Conservation (phyloP, 2,113 vertebrate genomes). For the Emydura subglobosa region DNA sequence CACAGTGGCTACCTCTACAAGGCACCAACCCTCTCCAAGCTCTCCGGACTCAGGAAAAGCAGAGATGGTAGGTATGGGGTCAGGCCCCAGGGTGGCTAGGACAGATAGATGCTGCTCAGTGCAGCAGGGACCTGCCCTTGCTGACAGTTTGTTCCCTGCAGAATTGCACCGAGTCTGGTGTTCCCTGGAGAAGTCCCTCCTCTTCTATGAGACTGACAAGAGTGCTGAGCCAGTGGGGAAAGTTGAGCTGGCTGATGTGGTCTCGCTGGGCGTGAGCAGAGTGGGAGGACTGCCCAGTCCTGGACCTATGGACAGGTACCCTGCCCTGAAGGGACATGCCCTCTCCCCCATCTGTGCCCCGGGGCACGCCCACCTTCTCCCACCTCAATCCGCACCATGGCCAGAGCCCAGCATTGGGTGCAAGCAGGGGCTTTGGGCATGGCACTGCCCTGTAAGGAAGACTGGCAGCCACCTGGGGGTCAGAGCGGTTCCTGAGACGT, state of each 20-base stretch:
- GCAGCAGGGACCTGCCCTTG: fast-evolving
- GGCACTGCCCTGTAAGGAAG: background rate
- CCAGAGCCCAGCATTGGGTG: background rate
- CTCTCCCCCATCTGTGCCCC: background rate
- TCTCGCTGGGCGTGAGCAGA: constrained; percentile 87
- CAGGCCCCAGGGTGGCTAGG: background rate
- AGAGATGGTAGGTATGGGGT: constrained; percentile 81
- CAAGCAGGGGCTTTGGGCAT: background rate
- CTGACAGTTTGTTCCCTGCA: background rate
- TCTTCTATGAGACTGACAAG: constrained; percentile 86
- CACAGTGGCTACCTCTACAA: constrained; percentile 91
- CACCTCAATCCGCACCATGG: background rate
- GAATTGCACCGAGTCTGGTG: constrained; percentile 92
- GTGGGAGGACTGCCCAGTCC: constrained; percentile 71
- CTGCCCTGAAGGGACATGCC: background rate
- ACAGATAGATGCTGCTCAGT: background rate
- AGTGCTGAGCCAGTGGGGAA: constrained; percentile 80
- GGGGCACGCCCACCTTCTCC: background rate
- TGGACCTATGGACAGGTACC: constrained; percentile 84
- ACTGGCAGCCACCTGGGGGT: background rate
- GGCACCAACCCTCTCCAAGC: constrained; percentile 75
- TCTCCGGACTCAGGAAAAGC: constrained; percentile 82
- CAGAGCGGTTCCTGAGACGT: background rate
- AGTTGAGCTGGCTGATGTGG: constrained; percentile 83
- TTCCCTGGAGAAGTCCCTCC: constrained; percentile 84